Evolutionary conservation across 1,140 invertebrate genomes (phyloP).

Genomic region (Whitmania pigra): DNA sequence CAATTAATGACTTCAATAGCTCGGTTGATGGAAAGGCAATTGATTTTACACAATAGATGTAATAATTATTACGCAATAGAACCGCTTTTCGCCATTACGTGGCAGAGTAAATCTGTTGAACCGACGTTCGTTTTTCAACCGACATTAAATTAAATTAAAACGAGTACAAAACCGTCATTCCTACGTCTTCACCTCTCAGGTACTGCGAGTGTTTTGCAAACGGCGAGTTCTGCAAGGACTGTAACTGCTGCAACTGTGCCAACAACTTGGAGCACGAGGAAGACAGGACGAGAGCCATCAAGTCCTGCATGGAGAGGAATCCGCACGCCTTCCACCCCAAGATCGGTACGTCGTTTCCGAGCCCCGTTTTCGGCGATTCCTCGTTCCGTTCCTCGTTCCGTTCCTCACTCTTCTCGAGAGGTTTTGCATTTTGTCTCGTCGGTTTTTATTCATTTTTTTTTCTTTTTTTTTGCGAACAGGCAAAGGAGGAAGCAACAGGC

Average conservation of each 20-base stretch:
- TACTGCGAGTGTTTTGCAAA: constrained; percentile 99
- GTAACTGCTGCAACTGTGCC: constrained; percentile 94
- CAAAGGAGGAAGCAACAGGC: constrained; percentile 36
- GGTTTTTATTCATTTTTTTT: constrained; percentile 16
- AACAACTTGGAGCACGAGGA: constrained; percentile 95
- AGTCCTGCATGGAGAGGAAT: constrained; percentile 81
- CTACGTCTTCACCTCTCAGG: constrained; percentile 40
- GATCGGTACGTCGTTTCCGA: constrained; percentile 58
- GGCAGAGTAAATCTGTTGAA: no score
- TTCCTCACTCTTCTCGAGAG: no score
- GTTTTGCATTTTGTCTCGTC: constrained; percentile 4
- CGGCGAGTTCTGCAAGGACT: constrained; percentile 95
- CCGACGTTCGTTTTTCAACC: not conserved
- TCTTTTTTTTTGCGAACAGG: constrained; percentile 23
- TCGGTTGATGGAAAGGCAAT: no score
- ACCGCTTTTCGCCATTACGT: no score
- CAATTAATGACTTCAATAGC: no score
- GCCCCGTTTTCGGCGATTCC: constrained; percentile 23
- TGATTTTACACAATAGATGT: no score
- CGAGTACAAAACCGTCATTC: constrained; percentile 17
- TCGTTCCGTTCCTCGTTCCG: no score
- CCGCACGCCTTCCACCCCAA: constrained; percentile 91
- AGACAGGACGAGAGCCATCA: constrained; percentile 80
- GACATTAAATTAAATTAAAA: no score
- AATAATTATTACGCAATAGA: no score